Evolutionary conservation across 2,113 vertebrate species (phyloP), one percentile per base, ranked within the genome.

Genomic region (Stictonetta naevosa): DNA sequence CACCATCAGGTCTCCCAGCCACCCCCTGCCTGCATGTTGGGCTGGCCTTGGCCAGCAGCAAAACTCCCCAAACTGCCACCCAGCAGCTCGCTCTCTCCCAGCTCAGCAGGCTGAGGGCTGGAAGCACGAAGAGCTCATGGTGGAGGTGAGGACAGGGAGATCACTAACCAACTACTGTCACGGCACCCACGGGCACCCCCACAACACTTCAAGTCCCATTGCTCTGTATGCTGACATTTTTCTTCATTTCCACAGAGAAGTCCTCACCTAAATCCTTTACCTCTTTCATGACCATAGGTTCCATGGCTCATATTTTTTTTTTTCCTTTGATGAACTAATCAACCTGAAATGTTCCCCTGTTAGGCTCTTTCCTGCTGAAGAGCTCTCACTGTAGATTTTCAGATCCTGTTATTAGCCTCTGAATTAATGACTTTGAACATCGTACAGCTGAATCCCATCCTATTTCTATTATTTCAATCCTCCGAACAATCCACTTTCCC

Each of bases 101-200:
- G 6, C 8, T 25, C 14, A 23, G 18, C 5, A 8, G 28, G 10
- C 63, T 2, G 5, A 83, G 8, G 25, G 33, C 5, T 62, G 8
- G 77, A 88, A 88, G 78, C 1, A 15, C 16, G 29, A 79, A 66
- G 33, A 62, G 15, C 18, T 72, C 2, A 0, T 0, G 0, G 13
- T 68, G n/a, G 6, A 33, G 34, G 34, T 67, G 38, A 63, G 72
- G 62, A 68, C 31, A 68, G 16, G 16, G 18, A 6, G 48, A 50
- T 50, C 18, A 7, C 14, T 44, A 15, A 26, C 8, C 4, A 15
- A 19, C 40, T 29, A 8, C 29, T 14, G 17, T 38, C 23, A 53
- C 12, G 23, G 50, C 23, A 52, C 50, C 50, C 23, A 7, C 12
- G 7, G 50, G 23, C 22, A 52, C 50, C 50, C 22, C 23, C 50